Evolutionary conservation across 2,113 vertebrate genomes (phyloP).

Genomic region (Scolopax mira): DNA sequence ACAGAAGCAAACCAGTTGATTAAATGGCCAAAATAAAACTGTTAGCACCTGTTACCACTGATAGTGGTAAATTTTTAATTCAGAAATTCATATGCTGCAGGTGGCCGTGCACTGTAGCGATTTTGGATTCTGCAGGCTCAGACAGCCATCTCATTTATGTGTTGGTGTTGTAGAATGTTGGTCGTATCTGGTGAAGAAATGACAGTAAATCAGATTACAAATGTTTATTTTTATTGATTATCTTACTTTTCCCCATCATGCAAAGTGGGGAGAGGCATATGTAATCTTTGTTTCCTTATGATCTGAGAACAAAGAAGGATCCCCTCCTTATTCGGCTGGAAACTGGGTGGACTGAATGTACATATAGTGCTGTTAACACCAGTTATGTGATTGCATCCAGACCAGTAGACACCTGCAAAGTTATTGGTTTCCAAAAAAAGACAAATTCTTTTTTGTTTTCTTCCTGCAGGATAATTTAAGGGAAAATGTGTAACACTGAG

Average conservation of each 20-base stretch:
- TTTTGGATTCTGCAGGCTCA: neutral
- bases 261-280: neutral
- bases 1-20: neutral
- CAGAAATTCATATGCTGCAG: neutral
- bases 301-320: neutral
- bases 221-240: neutral
- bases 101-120: neutral
- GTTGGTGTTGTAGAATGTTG: neutral
- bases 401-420: neutral
- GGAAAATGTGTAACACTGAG: neutral
- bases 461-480: neutral
- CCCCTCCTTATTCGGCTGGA: neutral
- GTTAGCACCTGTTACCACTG: no score
- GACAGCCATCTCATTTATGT: neutral
- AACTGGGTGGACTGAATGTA: neutral
- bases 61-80: neutral
- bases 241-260: neutral
- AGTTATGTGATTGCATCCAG: neutral
- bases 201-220: neutral
- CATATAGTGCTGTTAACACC: accelerated
- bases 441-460: no score
- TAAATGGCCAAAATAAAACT: neutral
- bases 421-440: neutral
- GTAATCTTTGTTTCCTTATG: neutral
- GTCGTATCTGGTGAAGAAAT: neutral